Base-by-base conservation (phyloP, 2,113 vertebrate genomes). In the Alligator mississippiensis region DNA sequence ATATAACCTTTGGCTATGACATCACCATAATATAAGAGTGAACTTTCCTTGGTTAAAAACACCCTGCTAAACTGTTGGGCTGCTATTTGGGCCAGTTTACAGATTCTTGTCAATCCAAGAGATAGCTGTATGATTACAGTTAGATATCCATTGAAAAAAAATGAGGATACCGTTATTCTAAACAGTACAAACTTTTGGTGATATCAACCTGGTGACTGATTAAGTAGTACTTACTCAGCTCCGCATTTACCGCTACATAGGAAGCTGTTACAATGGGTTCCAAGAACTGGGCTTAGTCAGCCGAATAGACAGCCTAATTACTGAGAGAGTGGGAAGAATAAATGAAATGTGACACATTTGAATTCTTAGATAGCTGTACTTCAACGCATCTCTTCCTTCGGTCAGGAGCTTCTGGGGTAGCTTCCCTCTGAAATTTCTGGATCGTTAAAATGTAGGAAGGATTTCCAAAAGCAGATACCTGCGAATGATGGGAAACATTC, bases 261-360 rank as follows among this genome's bases (percentile, higher is more conserved):
- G 88, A 96, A 95, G 58, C 47, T 80, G 82, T n/a, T 94, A 59
- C 58, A 80, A 34, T 24, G 28, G 25, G 58, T 96, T 95, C 90
- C 88, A 93, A 88, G 96, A 97, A 96, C 3, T 92, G 75, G 30
- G 61, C 58, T 55, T 95, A 79, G 77, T 79, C 59, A 79, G 58
- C 34, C 7, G 47, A 47, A 21, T 19, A 70, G 34, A 27, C 9
- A 62, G 14, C 59, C 59, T 60, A 47, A 85, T 64, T 59, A 55
- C n/a, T 76, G 17, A 22, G 14, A 47, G 47, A 47, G 47, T 60
- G 58, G 64, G 55, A 77, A 74, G 93, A 93, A 82, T 59, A 34
- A 78, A 91, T 57, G 19, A 11, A 68, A 89, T 63, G 0, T 2
- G 22, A 38, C 85, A 64, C 38, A 2, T 89, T 85, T 93, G 64